A percentile compares a stretch with the other conserved stretches of the same genome.
Evolutionary conservation across 2,797 vertebrate genomes (phyloP).

Genomic region (Cossypha niveicapilla): DNA sequence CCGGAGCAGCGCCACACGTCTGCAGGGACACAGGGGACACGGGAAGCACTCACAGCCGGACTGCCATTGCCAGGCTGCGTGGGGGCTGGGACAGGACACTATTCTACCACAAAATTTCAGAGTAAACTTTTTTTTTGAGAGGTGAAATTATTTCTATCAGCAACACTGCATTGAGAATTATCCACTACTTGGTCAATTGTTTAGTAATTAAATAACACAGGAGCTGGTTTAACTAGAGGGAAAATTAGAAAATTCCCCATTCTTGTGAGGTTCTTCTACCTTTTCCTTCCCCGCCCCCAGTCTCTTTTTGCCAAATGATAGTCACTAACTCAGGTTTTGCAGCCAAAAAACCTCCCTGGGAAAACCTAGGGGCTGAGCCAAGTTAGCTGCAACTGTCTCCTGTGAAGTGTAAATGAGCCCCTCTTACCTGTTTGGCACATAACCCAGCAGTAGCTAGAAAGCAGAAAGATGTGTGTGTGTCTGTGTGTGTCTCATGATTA

Average conservation of each 20-base stretch:
- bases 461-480: not conserved
- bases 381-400: constrained; percentile 30
- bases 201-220: not conserved
- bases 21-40: constrained; percentile 51
- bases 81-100: not conserved
- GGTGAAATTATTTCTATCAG: not conserved
- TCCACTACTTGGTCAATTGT: not conserved
- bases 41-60: not conserved
- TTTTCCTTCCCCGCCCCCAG: not conserved
- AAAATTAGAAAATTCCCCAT: not conserved
- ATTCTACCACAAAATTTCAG: not conserved
- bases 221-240: not conserved
- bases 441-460: constrained; percentile 42
- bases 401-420: constrained; percentile 30
- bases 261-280: not conserved
- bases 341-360: not conserved
- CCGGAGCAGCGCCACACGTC: constrained; percentile 84
- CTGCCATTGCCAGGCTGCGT: fast-evolving
- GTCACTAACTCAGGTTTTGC: not conserved
- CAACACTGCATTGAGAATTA: not conserved
- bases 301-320: not conserved
- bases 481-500: not conserved
- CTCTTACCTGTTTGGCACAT: constrained; percentile 40
- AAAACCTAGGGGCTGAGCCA: constrained; percentile 19
- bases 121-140: not conserved